Evolutionary conservation across 2,113 vertebrate genomes (phyloP).

Genomic region (Poicephalus meyeri): DNA sequence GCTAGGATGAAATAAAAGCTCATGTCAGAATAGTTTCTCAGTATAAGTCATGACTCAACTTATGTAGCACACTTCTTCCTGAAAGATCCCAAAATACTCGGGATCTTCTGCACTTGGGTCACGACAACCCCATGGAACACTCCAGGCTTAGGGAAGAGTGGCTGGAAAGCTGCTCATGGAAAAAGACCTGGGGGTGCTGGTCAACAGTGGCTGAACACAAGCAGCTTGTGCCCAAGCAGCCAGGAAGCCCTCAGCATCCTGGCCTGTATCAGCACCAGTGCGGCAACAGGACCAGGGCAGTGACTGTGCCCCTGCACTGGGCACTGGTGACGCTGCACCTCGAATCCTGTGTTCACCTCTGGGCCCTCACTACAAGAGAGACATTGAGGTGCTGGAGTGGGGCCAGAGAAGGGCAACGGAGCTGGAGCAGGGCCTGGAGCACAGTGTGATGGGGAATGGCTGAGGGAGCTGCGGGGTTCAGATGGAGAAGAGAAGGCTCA

Average conservation of each 20-base stretch:
- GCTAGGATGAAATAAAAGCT: conserved; percentile 70
- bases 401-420: background rate
- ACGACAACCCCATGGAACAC: background rate
- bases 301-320: fast-evolving
- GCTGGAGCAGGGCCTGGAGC: background rate
- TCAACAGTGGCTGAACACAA: background rate
- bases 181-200: background rate
- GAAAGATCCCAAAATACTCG: background rate
- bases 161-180: background rate
- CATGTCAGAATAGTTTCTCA: background rate
- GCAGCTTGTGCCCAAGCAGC: background rate
- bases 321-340: background rate
- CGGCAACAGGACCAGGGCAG: background rate
- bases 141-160: background rate
- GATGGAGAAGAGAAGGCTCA: too few relatives aligned
- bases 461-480: too few relatives aligned
- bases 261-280: background rate
- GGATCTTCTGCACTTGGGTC: background rate
- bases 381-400: fast-evolving
- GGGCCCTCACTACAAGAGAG: background rate
- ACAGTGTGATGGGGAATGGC: background rate
- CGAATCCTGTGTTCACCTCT: background rate
- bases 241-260: background rate
- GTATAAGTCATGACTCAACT: fast-evolving
- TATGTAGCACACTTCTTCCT: fast-evolving